Conservation (phyloP, 2,113 vertebrate species). For the Bagarius yarrelli region DNA sequence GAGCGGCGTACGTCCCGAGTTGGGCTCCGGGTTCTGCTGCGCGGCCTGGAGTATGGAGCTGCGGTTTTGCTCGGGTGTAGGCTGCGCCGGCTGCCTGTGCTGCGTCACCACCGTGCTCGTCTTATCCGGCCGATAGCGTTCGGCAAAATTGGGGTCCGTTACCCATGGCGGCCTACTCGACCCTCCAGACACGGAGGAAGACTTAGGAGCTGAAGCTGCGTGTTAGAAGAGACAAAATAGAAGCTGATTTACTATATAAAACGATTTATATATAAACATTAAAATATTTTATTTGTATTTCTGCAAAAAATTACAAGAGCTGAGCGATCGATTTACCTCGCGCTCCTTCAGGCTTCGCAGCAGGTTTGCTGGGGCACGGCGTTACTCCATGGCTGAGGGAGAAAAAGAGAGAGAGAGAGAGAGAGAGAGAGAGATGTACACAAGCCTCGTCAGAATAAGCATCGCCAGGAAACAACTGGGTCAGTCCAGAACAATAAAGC, state of each 20-base stretch:
- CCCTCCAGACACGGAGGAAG: conserved; percentile 57
- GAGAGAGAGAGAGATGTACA: conserved; percentile 36
- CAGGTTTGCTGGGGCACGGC: conserved; percentile 66
- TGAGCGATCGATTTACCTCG: conserved; percentile 41
- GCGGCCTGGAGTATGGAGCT: conserved; percentile 95
- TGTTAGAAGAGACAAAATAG: not conserved
- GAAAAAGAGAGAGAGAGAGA: not conserved
- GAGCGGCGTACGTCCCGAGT: conserved; percentile 79
- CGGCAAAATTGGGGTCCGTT: conserved; percentile 85
- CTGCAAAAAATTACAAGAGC: no score
- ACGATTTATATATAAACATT: no score
- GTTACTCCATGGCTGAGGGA: conserved; percentile 65
- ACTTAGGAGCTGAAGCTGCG: conserved; percentile 36
- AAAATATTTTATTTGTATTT: no score
- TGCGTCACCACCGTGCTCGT: conserved; percentile 92
- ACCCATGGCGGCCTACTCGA: conserved; percentile 91
- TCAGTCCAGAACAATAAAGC: conserved; percentile 19
- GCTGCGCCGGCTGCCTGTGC: conserved; percentile 86
- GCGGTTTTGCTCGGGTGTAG: conserved; percentile 91
- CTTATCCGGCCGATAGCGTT: conserved; percentile 91
- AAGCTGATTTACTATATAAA: not conserved
- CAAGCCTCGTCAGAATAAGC: conserved; percentile 51
- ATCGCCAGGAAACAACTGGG: not conserved
- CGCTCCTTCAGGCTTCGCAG: conserved; percentile 67
- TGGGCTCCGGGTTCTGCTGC: conserved; percentile 71